phyloP scores from a whole-genome alignment of 1,140 invertebrate genomes.

The Drosophila bifasciata region DNA sequence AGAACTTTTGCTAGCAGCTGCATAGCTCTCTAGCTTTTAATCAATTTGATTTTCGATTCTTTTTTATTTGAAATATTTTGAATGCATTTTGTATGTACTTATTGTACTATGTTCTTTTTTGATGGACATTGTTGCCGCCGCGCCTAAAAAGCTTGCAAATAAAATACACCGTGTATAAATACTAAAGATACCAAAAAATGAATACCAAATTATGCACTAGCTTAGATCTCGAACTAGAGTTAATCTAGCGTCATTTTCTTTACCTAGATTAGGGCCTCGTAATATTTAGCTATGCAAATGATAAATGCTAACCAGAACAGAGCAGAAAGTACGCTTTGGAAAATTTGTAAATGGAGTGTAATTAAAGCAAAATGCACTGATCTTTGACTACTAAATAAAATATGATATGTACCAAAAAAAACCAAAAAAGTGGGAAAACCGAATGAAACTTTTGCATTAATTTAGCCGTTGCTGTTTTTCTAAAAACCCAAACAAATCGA shows the following conservation, averaged over 20 bases:
- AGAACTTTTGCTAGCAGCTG: constrained; percentile 64
- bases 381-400: constrained; percentile 50
- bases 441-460: constrained; percentile 44
- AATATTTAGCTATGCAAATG: constrained; percentile 56
- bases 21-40: constrained; percentile 54
- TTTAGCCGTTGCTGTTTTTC: constrained; percentile 60
- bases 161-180: constrained; percentile 60
- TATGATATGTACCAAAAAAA: constrained; percentile 12
- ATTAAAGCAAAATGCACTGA: constrained; percentile 63
- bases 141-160: constrained; percentile 70
- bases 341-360: constrained; percentile 59
- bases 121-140: constrained; percentile 82
- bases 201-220: constrained; percentile 34
- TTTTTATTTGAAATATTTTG: constrained; percentile 24
- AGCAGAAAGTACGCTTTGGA: constrained; percentile 30
- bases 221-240: constrained; percentile 54
- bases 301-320: constrained; percentile 31
- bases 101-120: constrained; percentile 38
- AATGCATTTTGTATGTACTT: constrained; percentile 26
- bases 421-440: constrained; percentile 9
- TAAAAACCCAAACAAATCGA: constrained; percentile 32
- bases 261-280: constrained; percentile 57
- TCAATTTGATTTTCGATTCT: constrained; percentile 38
- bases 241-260: constrained; percentile 65
- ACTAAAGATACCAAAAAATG: constrained; percentile 19